Evolutionary conservation across 2,113 vertebrate species (phyloP).

Genomic region (Psittacus erithacus): DNA sequence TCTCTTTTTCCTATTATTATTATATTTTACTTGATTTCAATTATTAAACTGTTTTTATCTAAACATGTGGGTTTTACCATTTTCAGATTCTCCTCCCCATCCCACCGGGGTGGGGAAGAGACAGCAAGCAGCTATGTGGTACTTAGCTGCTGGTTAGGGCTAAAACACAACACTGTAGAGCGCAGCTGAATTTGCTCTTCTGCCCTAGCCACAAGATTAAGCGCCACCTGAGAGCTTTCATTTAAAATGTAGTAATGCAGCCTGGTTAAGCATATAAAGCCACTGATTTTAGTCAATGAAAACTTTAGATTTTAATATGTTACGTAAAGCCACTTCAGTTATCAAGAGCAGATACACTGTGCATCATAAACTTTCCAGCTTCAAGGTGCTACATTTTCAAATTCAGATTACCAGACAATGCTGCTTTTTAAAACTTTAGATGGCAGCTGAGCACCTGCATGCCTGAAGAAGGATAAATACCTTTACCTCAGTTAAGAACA

Average conservation of each 20-base stretch:
- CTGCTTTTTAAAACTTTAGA: not conserved
- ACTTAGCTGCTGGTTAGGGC: too few species aligned
- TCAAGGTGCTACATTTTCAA: not conserved
- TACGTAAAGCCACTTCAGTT: not conserved
- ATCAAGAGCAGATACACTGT: not conserved
- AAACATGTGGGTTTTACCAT: too few species aligned
- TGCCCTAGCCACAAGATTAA: not conserved
- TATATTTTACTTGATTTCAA: too few species aligned
- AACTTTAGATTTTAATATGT: not conserved
- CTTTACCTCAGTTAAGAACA: not conserved
- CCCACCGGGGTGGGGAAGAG: too few species aligned
- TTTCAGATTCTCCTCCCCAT: too few species aligned
- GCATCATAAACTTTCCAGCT: not conserved
- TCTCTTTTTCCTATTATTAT: too few species aligned
- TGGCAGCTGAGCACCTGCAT: not conserved
- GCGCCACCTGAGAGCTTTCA: not conserved
- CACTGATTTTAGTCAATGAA: not conserved
- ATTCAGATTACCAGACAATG: not conserved
- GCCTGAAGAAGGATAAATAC: not conserved
- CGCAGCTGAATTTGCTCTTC: not conserved
- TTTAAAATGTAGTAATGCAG: not conserved
- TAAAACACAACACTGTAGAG: not conserved
- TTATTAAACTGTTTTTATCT: too few species aligned
- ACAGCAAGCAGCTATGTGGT: too few species aligned
- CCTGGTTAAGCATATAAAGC: not conserved